A percentile compares a stretch with the other conserved stretches of the same genome.
These are phyloP conservation scores for Drosophila kohkoa DNA, from an alignment of 1,140 invertebrate genomes.

Conservation along the genomic window DNA sequence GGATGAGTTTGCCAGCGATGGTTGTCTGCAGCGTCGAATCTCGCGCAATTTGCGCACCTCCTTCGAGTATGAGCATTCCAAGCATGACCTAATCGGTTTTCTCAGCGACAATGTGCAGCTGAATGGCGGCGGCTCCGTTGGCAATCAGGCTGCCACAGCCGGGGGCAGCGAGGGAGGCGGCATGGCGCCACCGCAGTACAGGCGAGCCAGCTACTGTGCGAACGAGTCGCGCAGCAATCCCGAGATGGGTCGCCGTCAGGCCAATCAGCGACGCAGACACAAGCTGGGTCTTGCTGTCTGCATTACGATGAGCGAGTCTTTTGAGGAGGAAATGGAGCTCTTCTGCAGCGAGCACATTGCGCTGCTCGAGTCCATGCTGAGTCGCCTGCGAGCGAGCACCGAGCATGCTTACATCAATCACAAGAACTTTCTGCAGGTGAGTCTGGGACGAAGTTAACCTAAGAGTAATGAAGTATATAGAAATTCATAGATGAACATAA, in stretches of 20 bases:
- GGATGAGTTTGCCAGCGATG: constrained; percentile 74
- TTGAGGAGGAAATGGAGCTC: constrained; percentile 87
- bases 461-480: no score
- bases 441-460: no score
- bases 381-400: constrained; percentile 89
- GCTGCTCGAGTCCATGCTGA: constrained; percentile 91
- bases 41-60: constrained; percentile 83
- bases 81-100: constrained; percentile 81
- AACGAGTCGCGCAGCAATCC: constrained; percentile 83
- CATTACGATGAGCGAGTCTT: constrained; percentile 81
- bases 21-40: constrained; percentile 81
- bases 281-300: constrained; percentile 87
- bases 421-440: constrained; percentile 76
- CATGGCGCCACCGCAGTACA: constrained; percentile 66
- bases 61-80: constrained; percentile 83
- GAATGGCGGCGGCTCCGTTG: constrained; percentile 16
- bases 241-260: constrained; percentile 73
- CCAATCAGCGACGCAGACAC: constrained; percentile 70
- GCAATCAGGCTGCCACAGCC: neutral
- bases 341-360: constrained; percentile 93
- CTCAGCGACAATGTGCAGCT: constrained; percentile 69
- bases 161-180: constrained; percentile 78
- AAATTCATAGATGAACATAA: no score
- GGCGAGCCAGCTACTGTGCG: constrained; percentile 73
- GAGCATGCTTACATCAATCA: constrained; percentile 85